These are phyloP conservation scores for Saccostrea echinata DNA, from an alignment of 1,140 invertebrate species.

Conservation along the genomic window DNA sequence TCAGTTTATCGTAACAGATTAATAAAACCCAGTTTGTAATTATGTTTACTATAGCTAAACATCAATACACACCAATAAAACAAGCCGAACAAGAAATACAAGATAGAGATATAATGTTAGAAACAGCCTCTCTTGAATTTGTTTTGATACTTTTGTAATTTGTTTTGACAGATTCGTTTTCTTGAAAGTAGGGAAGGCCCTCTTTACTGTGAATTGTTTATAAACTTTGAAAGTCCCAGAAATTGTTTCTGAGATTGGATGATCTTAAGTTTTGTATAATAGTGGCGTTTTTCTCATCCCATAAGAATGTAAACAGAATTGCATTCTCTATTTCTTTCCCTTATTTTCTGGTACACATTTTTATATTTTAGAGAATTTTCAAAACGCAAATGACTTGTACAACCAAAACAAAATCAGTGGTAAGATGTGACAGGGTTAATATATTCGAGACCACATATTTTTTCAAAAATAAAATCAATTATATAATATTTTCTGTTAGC, in stretches of 20 bases:
- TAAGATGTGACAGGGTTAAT: too few species aligned
- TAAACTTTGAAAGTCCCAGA: not conserved
- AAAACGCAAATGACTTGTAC: too few species aligned
- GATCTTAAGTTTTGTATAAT: not conserved
- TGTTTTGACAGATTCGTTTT: not conserved
- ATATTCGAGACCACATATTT: too few species aligned
- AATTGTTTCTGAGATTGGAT: not conserved
- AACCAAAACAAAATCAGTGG: too few species aligned
- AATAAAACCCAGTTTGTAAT: not conserved
- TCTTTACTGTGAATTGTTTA: not conserved
- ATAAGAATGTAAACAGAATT: too few species aligned
- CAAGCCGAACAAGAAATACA: not conserved
- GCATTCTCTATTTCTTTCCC: too few species aligned
- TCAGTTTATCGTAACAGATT: not conserved
- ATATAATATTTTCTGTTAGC: too few species aligned
- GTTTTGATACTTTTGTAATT: slow-evolving; percentile 16
- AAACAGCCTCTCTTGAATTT: not conserved
- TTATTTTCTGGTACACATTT: too few species aligned
- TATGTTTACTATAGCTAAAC: not conserved
- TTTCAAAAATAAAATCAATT: too few species aligned
- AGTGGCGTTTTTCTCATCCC: too few species aligned
- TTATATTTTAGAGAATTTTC: too few species aligned
- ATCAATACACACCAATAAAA: not conserved
- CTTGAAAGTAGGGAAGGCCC: not conserved
- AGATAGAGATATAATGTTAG: not conserved